Percentiles rank a stretch among this genome's conserved stretches.
These are phyloP conservation scores for Zaprionus taronus DNA, from an alignment of 1,140 invertebrate genomes.

Conservation along the genomic window DNA sequence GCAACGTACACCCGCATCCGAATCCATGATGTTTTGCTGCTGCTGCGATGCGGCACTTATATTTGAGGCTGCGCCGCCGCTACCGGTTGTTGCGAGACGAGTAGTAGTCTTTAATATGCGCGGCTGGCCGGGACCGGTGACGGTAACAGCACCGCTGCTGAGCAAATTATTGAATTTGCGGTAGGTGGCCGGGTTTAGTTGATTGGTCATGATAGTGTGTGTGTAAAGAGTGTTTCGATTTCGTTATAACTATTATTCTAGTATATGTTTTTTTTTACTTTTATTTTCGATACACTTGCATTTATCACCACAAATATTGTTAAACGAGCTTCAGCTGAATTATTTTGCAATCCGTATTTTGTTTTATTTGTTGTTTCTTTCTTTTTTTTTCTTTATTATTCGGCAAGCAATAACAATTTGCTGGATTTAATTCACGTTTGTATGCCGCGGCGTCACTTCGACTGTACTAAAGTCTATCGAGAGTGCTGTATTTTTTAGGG, in stretches of 20 bases:
- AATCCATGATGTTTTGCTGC: conserved; percentile 57
- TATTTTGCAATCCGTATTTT: conserved; percentile 20
- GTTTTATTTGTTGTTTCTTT: conserved; percentile 32
- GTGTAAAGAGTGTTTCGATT: conserved; percentile 31
- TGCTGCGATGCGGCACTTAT: conserved; percentile 30
- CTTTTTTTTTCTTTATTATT: conserved; percentile 28
- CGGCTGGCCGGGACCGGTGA: conserved; percentile 79
- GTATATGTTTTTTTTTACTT: conserved; percentile 41
- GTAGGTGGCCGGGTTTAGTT: conserved; percentile 78
- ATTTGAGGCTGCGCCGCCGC: conserved; percentile 37
- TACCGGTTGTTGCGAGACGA: conserved; percentile 52
- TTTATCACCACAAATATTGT: conserved; percentile 20
- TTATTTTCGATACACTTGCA: conserved; percentile 13
- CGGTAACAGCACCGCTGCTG: conserved; percentile 81
- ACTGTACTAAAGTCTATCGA: conserved; percentile 74
- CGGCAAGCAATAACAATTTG: conserved; percentile 63
- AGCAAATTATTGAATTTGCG: conserved; percentile 84
- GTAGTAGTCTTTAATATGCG: conserved; percentile 74
- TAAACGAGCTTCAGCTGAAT: background rate
- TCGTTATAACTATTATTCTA: conserved; percentile 43
- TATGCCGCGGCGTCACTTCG: conserved; percentile 78
- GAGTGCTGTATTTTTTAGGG: conserved; percentile 77
- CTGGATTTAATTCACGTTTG: conserved; percentile 62
- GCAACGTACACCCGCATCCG: conserved; percentile 60
- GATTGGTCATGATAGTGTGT: conserved; percentile 70